A percentile compares a stretch with the other conserved stretches of the same genome.
Evolutionary conservation across 2,113 vertebrate species (phyloP).

Genomic region (Triplophysa tibetana): DNA sequence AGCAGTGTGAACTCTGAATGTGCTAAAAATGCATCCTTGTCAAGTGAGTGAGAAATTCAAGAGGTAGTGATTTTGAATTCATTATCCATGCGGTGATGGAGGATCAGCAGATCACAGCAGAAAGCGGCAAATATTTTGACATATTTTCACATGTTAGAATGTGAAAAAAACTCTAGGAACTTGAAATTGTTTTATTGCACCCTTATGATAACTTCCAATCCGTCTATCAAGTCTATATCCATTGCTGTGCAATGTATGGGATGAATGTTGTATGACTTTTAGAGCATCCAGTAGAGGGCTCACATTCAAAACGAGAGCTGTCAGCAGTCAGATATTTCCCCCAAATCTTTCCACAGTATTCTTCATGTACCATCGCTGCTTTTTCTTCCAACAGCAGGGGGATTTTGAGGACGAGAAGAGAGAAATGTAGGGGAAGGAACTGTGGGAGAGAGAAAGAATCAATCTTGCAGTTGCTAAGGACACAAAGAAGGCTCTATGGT

Average conservation of each 20-base stretch:
- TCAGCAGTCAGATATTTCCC: background rate
- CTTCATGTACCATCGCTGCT: background rate
- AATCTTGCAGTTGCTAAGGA: slow-evolving; percentile 51
- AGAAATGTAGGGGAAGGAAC: background rate
- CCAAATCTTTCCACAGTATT: background rate
- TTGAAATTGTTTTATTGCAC: background rate
- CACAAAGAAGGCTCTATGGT: slow-evolving; percentile 58
- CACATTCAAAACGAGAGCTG: slow-evolving; percentile 18
- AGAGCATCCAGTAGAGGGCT: slow-evolving; percentile 65
- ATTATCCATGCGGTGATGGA: background rate
- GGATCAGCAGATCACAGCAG: background rate
- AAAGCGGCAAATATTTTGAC: background rate
- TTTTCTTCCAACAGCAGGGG: slow-evolving; percentile 23
- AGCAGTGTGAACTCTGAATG: background rate
- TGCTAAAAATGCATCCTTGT: background rate
- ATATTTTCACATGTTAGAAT: background rate
- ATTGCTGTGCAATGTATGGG: background rate
- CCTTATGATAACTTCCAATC: no score
- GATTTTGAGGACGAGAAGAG: slow-evolving; percentile 4
- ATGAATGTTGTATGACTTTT: background rate
- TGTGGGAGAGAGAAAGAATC: slow-evolving; percentile 36
- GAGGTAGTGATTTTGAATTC: background rate
- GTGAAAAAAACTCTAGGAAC: background rate
- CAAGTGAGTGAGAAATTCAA: background rate
- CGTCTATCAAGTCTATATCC: background rate